These are phyloP conservation scores for Caiman crocodilus DNA, from an alignment of 2,797 vertebrate genomes.

Conservation along the genomic window DNA sequence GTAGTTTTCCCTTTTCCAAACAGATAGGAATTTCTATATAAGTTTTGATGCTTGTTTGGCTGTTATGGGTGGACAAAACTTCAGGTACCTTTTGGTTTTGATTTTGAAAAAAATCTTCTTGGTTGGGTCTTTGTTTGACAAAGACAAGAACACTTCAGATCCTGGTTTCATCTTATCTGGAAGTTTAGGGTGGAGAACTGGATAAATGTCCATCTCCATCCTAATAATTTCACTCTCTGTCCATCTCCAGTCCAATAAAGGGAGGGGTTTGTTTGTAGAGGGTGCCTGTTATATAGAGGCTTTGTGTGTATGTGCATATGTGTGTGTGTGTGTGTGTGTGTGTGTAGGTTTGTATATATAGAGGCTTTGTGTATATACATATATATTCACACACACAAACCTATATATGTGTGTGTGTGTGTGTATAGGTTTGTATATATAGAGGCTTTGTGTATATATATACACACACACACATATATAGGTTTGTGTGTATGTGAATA, in stretches of 20 bases:
- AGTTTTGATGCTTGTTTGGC: constrained; percentile 23
- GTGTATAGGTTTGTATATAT: too few relatives aligned
- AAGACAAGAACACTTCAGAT: constrained; percentile 50
- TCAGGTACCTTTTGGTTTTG: constrained; percentile 23
- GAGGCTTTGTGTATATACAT: too few relatives aligned
- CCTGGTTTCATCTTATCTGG: constrained; percentile 44
- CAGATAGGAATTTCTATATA: not conserved
- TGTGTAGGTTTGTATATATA: too few relatives aligned
- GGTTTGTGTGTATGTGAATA: too few relatives aligned
- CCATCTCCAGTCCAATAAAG: constrained; percentile 47
- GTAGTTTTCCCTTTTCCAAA: not conserved
- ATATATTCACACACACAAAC: too few relatives aligned
- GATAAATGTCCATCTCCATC: constrained; percentile 6
- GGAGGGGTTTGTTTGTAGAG: constrained; percentile 58
- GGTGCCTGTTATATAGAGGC: constrained; percentile 22
- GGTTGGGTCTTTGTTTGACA: constrained; percentile 25
- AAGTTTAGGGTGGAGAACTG: constrained; percentile 31
- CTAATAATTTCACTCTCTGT: constrained; percentile 6
- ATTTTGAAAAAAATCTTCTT: constrained; percentile 22
- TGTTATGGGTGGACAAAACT: not conserved
- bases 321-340: too few relatives aligned
- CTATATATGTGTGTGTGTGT: too few relatives aligned
- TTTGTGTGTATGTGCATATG: too few relatives aligned
- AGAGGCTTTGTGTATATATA: too few relatives aligned
- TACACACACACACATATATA: too few relatives aligned